Evolutionary conservation across 2,113 vertebrate species (phyloP), one percentile per base, ranked within the genome.

Genomic region (Zingel zingel): DNA sequence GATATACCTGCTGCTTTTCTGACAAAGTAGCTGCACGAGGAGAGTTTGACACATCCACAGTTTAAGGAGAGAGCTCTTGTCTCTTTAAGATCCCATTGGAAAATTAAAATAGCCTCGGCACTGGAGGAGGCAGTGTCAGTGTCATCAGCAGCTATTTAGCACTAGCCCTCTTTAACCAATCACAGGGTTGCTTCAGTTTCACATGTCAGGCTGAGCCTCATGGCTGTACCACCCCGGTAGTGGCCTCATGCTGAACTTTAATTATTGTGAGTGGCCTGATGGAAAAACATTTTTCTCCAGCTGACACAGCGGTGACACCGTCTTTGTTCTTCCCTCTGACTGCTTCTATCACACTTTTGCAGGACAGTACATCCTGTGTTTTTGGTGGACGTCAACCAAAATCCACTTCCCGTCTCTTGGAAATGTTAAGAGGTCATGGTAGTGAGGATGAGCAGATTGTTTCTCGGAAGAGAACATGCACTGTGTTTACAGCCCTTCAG

Each of bases 241-340:
- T 75, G 85, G 77, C 87, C 87, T 82, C 74, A 30, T n/a, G 61
- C 76, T 89, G 84, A 92, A 89, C 84, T 93, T 88, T 83, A 91
- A 91, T 92, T 90, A 91, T 74, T 81, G n/a, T 51, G 77, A 85
- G 74, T 87, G 80, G 58, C 70, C 79, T 82, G 53, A 71, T 77
- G 69, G 82, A 86, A 87, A 91, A 78, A 62, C n/a, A 19, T 67
- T 69, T 70, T 73, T 86, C 33, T 59, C 7, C 27, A 30, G 74
- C 76, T 87, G 86, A 87, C 83, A 74, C 69, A 79, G 82, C 53
- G 45, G 53, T 50, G 66, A 77, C 69, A 67, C 64, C 47, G 50
- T n/a, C 71, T 71, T 85, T 82, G 74, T 79, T 85, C 69, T 19
- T 59, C 43, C n/a, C 51, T 64, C 59, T 11, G 47, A 77, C 62